Percentiles rank a stretch among this genome's conserved stretches.
phyloP scores from a whole-genome alignment of 2,113 vertebrate species.

The Bucco capensis region DNA sequence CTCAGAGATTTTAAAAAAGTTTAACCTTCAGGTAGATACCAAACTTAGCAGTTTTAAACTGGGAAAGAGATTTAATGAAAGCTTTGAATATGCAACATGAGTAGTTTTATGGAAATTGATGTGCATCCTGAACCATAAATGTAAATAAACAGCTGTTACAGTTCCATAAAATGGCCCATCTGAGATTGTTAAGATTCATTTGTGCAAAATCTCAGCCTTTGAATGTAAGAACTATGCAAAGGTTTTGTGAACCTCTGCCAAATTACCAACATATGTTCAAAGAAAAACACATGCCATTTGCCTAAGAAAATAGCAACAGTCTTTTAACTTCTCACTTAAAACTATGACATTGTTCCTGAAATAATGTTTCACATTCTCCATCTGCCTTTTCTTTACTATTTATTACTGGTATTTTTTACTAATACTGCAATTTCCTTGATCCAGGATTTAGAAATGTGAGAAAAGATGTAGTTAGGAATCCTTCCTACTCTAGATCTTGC shows the following conservation, averaged over 20 bases:
- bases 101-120: neutral
- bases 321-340: neutral
- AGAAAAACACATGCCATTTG: neutral
- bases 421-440: neutral
- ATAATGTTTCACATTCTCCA: neutral
- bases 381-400: neutral
- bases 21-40: neutral
- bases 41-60: neutral
- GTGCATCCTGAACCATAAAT: neutral
- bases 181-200: neutral
- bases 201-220: neutral
- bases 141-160: conserved; percentile 19
- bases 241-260: neutral
- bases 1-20: neutral
- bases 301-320: neutral
- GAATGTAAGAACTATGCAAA: neutral
- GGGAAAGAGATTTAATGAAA: neutral
- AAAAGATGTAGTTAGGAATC: neutral
- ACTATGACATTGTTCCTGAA: neutral
- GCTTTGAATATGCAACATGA: neutral
- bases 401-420: neutral
- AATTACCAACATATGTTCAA: conserved; percentile 6
- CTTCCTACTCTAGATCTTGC: neutral
- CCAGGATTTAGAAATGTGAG: neutral
- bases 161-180: neutral